A percentile compares a stretch with the other conserved stretches of the same genome.
Evolutionary conservation across 2,113 vertebrate genomes (phyloP).

Genomic region (Puntigrus tetrazona): DNA sequence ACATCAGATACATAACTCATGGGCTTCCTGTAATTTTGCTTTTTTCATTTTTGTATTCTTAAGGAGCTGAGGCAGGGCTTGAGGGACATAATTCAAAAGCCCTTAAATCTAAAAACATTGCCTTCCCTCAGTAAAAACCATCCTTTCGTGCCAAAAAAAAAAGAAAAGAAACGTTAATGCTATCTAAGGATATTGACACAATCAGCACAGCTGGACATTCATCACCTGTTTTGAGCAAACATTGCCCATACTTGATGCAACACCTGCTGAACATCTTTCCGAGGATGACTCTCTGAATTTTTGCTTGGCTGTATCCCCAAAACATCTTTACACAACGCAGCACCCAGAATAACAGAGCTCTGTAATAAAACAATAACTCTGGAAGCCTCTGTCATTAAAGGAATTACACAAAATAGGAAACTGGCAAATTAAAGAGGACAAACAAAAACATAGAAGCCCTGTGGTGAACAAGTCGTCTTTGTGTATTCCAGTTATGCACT

Average conservation of each 20-base stretch:
- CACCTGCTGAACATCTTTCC: slow-evolving; percentile 32
- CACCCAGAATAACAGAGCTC: slow-evolving; percentile 26
- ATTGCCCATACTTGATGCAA: slow-evolving; percentile 78
- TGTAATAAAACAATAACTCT: slow-evolving; percentile 15
- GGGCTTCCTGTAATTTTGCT: slow-evolving; percentile 16
- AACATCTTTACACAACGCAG: not conserved
- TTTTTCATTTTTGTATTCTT: not conserved
- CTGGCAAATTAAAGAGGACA: not conserved
- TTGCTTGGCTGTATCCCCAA: slow-evolving; percentile 19
- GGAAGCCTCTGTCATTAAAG: slow-evolving; percentile 1
- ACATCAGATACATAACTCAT: slow-evolving; percentile 27
- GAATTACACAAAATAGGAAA: not conserved
- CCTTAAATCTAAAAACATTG: slow-evolving; percentile 53
- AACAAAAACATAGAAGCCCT: slow-evolving; percentile 2
- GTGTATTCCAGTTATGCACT: slow-evolving; percentile 59
- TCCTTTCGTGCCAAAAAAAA: slow-evolving; percentile 61
- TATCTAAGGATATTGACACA: slow-evolving; percentile 41
- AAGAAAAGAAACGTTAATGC: slow-evolving; percentile 51
- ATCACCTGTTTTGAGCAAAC: slow-evolving; percentile 73
- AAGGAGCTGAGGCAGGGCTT: not conserved
- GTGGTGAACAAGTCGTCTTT: slow-evolving; percentile 27
- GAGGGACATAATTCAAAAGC: slow-evolving; percentile 45
- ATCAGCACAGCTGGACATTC: slow-evolving; percentile 41
- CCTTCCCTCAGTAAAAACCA: slow-evolving; percentile 26
- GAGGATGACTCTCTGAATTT: not conserved